Percentiles rank a stretch among this genome's conserved stretches.
These are phyloP conservation scores for Solea senegalensis DNA, from an alignment of 2,113 vertebrate species.

Conservation along the genomic window DNA sequence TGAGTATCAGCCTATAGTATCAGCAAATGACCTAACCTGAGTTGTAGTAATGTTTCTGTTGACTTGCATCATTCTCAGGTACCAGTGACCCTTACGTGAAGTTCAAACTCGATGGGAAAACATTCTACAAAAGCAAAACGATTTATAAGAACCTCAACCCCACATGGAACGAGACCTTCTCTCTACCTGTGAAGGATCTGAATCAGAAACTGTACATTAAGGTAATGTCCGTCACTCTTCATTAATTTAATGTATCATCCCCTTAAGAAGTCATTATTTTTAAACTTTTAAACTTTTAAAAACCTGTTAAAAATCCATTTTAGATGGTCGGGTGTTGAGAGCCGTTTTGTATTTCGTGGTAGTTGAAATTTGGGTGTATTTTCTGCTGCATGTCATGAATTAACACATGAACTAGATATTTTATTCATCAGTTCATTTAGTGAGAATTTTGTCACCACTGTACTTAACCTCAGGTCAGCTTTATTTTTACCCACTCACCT, in stretches of 20 bases:
- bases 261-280: too few species aligned
- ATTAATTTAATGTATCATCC: background rate
- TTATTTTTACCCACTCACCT: background rate
- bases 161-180: constrained; percentile 91
- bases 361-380: background rate
- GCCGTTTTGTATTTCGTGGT: background rate
- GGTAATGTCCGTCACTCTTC: constrained; percentile 72
- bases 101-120: constrained; percentile 95
- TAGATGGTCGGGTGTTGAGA: background rate
- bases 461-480: background rate
- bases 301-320: too few species aligned
- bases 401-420: background rate
- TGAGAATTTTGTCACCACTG: background rate
- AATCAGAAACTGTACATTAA: constrained; percentile 90
- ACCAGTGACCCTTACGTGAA: constrained; percentile 99
- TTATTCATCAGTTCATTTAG: background rate
- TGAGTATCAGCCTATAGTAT: background rate
- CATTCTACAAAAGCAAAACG: constrained; percentile 95
- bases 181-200: constrained; percentile 89
- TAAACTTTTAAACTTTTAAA: too few species aligned
- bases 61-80: constrained; percentile 78
- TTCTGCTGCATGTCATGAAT: background rate
- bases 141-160: constrained; percentile 96
- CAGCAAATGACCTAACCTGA: background rate
- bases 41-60: background rate